Evolutionary conservation across 2,888 invertebrate species (phyloP).

Genomic region (Tachina grossa): DNA sequence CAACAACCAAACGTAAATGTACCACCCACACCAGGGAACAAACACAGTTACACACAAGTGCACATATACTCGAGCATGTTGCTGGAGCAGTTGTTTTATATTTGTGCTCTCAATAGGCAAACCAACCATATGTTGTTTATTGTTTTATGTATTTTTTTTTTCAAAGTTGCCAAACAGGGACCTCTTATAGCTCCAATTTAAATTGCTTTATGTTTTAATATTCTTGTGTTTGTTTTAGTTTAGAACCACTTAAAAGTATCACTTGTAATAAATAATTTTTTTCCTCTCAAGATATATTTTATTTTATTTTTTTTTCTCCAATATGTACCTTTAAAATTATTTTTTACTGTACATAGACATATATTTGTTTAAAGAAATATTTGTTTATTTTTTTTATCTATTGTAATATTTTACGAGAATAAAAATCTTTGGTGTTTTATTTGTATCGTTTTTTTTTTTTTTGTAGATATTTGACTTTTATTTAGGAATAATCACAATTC

Average conservation of each 20-base stretch:
- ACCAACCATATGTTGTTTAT: conserved; percentile 43
- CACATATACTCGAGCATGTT: not conserved
- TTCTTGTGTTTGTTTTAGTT: conserved; percentile 33
- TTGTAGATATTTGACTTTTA: conserved; percentile 20
- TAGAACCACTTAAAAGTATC: not conserved
- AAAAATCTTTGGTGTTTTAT: conserved; percentile 57
- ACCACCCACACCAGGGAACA: conserved; percentile 39
- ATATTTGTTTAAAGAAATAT: conserved; percentile 24
- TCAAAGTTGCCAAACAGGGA: conserved; percentile 13
- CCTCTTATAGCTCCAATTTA: not conserved
- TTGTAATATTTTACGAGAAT: conserved; percentile 54
- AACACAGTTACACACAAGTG: not conserved
- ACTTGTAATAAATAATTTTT: not conserved
- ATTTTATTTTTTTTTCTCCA: not conserved
- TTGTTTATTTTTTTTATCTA: not conserved
- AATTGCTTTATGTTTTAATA: conserved; percentile 53
- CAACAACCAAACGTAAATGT: not conserved
- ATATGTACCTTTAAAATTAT: conserved; percentile 34
- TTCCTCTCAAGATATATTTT: too few relatives aligned
- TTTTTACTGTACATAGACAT: conserved; percentile 15
- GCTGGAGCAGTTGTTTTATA: conserved; percentile 11
- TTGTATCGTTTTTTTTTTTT: conserved; percentile 35
- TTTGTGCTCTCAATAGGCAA: conserved; percentile 7
- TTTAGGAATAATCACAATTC: conserved; percentile 20
- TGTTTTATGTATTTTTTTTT: conserved; percentile 45